phyloP scores from a whole-genome alignment of 2,113 vertebrate genomes.

The Amblyopsis rosae region DNA sequence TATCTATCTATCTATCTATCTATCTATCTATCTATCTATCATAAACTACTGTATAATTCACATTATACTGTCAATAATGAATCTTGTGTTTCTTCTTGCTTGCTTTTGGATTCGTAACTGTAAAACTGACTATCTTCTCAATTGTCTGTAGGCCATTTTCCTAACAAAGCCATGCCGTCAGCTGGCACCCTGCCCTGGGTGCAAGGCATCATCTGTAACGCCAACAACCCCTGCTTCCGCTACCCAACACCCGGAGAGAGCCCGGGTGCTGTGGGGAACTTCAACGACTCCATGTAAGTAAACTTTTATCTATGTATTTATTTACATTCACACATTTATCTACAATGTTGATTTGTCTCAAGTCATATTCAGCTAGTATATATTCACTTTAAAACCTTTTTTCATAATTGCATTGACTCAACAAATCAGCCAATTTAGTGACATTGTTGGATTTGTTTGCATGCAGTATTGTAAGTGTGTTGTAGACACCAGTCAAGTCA shows the following conservation, averaged over 20 bases:
- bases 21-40: too few relatives aligned
- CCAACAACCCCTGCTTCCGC: conserved; percentile 98
- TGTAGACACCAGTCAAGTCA: too few relatives aligned
- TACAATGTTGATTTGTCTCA: not conserved
- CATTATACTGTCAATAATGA: too few relatives aligned
- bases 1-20: too few relatives aligned
- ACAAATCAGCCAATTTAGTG: too few relatives aligned
- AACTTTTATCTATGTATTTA: not conserved
- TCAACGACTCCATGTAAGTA: conserved; percentile 97
- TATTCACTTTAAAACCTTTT: too few relatives aligned
- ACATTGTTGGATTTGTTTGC: too few relatives aligned
- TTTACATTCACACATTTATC: not conserved
- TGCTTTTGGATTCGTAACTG: too few relatives aligned
- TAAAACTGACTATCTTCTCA: not conserved
- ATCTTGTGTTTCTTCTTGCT: not conserved
- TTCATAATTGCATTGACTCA: too few relatives aligned
- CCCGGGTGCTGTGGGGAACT: conserved; percentile 92
- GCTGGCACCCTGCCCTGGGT: conserved; percentile 95
- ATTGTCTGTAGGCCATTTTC: conserved; percentile 88
- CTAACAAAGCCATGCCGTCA: conserved; percentile 98
- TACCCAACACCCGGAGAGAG: conserved; percentile 93
- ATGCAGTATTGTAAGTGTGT: too few relatives aligned
- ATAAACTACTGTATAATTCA: too few relatives aligned
- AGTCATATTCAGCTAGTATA: too few relatives aligned
- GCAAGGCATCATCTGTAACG: conserved; percentile 97